Evolutionary conservation across 2,888 invertebrate genomes (phyloP).

Genomic region (Eugnorisma glareosa): DNA sequence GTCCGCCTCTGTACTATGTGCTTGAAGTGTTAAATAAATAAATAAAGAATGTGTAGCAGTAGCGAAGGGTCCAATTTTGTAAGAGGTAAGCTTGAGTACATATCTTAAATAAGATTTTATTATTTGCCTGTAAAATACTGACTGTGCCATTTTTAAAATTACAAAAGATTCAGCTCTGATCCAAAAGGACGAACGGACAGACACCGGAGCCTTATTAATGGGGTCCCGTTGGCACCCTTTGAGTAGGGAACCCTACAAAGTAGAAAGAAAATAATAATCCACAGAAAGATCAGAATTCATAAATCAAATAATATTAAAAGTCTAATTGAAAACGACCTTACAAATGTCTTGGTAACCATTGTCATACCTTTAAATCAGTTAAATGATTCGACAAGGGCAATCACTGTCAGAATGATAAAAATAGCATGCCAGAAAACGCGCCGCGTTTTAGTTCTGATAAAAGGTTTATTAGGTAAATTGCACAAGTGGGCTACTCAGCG

Average conservation of each 20-base stretch:
- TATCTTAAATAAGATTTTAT: too few relatives aligned
- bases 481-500: slow-evolving; percentile 7
- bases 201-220: background rate
- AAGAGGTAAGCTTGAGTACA: too few relatives aligned
- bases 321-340: slow-evolving; percentile 18
- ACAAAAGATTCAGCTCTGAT: background rate
- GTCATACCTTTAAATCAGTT: slow-evolving; percentile 23
- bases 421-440: slow-evolving; percentile 17
- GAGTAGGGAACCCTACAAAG: background rate
- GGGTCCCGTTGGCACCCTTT: background rate
- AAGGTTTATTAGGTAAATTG: slow-evolving; percentile 21
- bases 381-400: slow-evolving; percentile 36
- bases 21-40: too few relatives aligned
- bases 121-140: too few relatives aligned
- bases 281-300: background rate
- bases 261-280: slow-evolving; percentile 20
- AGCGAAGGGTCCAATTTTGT: too few relatives aligned
- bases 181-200: background rate
- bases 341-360: slow-evolving; percentile 26
- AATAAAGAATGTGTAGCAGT: too few relatives aligned
- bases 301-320: slow-evolving; percentile 24
- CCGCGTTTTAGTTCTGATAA: slow-evolving; percentile 16
- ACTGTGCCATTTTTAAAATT: too few relatives aligned
- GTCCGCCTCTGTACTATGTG: too few relatives aligned
- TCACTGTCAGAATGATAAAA: slow-evolving; percentile 11